phyloP scores from a whole-genome alignment of 2,888 invertebrate genomes.

The Ectobius pallidus region DNA sequence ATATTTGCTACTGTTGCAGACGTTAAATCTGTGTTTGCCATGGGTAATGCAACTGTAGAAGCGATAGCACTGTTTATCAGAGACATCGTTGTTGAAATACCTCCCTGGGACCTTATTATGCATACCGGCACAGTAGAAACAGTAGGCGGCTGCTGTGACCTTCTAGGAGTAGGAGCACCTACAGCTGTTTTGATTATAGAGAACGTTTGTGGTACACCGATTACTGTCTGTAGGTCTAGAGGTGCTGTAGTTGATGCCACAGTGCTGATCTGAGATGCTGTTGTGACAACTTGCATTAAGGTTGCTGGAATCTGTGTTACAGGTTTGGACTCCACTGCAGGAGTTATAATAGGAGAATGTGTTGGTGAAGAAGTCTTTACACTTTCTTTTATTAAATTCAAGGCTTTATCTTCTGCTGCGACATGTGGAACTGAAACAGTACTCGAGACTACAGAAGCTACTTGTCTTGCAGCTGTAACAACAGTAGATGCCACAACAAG shows the following conservation, averaged over 20 bases:
- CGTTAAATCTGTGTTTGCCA: constrained; percentile 19
- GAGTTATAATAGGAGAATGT: neutral
- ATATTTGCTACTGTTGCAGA: constrained; percentile 44
- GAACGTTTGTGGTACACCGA: neutral
- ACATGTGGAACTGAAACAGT: constrained; percentile 34
- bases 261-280: neutral
- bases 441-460: constrained; percentile 41
- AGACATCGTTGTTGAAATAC: constrained; percentile 26
- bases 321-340: neutral
- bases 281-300: too few relatives aligned
- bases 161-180: neutral
- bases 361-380: neutral
- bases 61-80: constrained; percentile 31
- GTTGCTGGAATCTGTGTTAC: neutral
- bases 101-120: constrained; percentile 24
- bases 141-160: neutral
- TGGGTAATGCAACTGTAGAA: constrained; percentile 25
- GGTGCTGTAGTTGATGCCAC: neutral
- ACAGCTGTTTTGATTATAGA: neutral
- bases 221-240: neutral
- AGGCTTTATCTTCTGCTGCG: too few relatives aligned
- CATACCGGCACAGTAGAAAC: constrained; percentile 11
- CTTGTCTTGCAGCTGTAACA: constrained; percentile 42
- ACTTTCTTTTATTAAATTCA: neutral
- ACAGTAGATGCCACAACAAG: constrained; percentile 26